Conservation (phyloP, 2,888 invertebrate species). For the Smittia aterrima region DNA sequence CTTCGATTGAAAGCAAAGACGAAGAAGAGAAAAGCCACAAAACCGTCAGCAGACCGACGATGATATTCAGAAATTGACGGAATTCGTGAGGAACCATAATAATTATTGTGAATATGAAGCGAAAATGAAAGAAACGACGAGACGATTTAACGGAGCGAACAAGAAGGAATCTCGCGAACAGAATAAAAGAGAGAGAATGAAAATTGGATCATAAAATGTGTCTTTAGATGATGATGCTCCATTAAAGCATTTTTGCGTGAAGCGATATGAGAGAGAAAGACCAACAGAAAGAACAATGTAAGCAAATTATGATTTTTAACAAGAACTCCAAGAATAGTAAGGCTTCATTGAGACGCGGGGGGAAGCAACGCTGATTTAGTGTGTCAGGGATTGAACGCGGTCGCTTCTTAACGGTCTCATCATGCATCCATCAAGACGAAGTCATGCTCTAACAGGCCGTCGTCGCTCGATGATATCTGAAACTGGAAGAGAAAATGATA, state of each 20-base stretch:
- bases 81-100: conserved; percentile 26
- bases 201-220: conserved; percentile 39
- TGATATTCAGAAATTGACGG: not conserved
- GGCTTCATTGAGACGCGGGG: not conserved
- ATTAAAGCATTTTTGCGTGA: not conserved
- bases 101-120: conserved; percentile 7
- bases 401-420: not conserved
- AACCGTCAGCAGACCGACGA: not conserved
- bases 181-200: not conserved
- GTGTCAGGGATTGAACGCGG: not conserved
- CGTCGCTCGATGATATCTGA: conserved; percentile 16
- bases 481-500: conserved; percentile 35
- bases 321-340: not conserved
- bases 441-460: not conserved
- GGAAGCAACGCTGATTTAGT: not conserved
- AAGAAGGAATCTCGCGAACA: no score
- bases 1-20: not conserved
- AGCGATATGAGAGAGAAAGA: conserved; percentile 11
- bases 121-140: not conserved
- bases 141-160: not conserved
- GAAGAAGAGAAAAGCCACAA: not conserved
- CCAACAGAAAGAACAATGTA: conserved; percentile 30
- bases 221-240: conserved; percentile 17
- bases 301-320: conserved; percentile 34
- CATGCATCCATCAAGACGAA: not conserved